Evolutionary conservation across 1,140 invertebrate species (phyloP), one percentile per base, ranked within the genome.

Genomic region (Aphelenchoides avenae): DNA sequence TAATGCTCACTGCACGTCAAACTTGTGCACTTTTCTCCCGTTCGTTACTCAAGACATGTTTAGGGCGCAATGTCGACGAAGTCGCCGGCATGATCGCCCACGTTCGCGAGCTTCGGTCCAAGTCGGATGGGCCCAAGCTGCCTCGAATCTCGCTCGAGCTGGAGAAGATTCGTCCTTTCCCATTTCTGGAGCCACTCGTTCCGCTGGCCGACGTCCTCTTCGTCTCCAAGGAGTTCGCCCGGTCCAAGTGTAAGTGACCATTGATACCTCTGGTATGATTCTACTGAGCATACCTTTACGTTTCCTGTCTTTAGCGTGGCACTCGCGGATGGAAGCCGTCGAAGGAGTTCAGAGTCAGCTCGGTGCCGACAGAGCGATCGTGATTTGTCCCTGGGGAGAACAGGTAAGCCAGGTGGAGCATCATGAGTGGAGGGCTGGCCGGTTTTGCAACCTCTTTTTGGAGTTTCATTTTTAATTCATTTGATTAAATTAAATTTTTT

Each of bases 191-290:
- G 26, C 43, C 53, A 33, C 24, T 65, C 9, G 39, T 64, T 36
- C 7, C 39, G 15, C 20, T 9, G 9, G 58, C 59, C 1, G 66
- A 65, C 29, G 15, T 70, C 11, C 11, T 65, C n/a, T 65, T 65
- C 40, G 42, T 65, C 26, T 65, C 63, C 6, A 65, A 65, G 31
- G 63, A 65, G 37, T 65, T 65, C 51, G 65, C 63, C 18, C 31
- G 46, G 30, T 11, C 24, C 27, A 37, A 63, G 15, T 64, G 65
- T 37, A 30, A 15, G 20, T 6, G 46, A 50, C 9, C 3, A 18
- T 51, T 2, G 9, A 51, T 1, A 13, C 6, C 1, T 18, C 48
- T 5, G 6, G 24, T 9, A 50, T 3, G n/a, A 13, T 3, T 5
- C n/a, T 7, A 1, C 13, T 27, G 20, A 47, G 41, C 18, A 26